phyloP scores from a whole-genome alignment of 53 echinoderm and acorn worm species.

The Apostichopus leukothele region DNA sequence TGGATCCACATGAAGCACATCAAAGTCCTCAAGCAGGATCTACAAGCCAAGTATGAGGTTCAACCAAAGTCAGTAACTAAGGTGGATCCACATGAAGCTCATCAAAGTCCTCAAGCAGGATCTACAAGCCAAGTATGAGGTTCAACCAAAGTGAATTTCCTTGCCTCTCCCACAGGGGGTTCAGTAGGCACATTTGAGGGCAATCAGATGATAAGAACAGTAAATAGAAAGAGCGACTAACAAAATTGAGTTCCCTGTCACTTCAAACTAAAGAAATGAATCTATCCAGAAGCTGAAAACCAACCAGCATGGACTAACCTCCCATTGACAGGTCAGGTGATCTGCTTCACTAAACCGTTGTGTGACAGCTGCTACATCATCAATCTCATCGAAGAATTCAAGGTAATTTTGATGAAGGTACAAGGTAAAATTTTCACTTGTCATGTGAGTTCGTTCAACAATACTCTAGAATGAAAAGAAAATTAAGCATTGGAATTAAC shows the following conservation, averaged over 20 bases:
- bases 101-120: too few relatives aligned
- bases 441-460: constrained; percentile 85
- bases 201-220: too few relatives aligned
- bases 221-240: too few relatives aligned
- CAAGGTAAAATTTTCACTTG: constrained; percentile 85
- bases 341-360: constrained; percentile 84
- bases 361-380: constrained; percentile 77
- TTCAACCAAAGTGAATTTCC: not conserved
- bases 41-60: not conserved
- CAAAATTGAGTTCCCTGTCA: too few relatives aligned
- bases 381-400: constrained; percentile 80
- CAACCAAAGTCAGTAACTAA: not conserved
- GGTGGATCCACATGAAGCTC: too few relatives aligned
- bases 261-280: too few relatives aligned
- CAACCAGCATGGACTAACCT: constrained; percentile 38
- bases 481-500: not conserved
- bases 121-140: not conserved
- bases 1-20: too few relatives aligned
- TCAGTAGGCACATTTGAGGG: too few relatives aligned
- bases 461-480: constrained; percentile 62
- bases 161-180: too few relatives aligned
- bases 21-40: not conserved
- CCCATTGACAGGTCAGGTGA: constrained; percentile 78
- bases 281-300: too few relatives aligned
- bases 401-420: constrained; percentile 98